Percentiles rank a stretch among this genome's conserved stretches.
phyloP scores from a whole-genome alignment of 2,888 invertebrate species.

The Sinohyriopsis cumingii region DNA sequence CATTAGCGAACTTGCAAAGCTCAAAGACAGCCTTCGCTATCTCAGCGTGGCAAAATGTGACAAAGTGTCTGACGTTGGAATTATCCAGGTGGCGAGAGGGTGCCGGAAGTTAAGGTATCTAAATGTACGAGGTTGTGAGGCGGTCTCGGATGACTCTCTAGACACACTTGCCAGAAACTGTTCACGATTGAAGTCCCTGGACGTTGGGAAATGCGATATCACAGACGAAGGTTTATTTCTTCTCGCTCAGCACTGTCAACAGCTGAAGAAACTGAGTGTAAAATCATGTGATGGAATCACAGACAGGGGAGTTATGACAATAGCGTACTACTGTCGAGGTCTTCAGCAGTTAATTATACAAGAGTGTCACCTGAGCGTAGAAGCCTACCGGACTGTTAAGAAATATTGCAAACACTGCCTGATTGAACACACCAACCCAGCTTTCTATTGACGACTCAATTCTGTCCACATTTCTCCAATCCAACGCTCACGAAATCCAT shows the following conservation, averaged over 20 bases:
- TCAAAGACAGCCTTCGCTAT: slow-evolving; percentile 91
- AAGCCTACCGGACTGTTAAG: slow-evolving; percentile 92
- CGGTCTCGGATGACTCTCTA: slow-evolving; percentile 93
- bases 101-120: slow-evolving; percentile 90
- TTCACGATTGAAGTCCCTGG: slow-evolving; percentile 87
- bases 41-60: slow-evolving; percentile 95
- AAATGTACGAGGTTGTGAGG: slow-evolving; percentile 93
- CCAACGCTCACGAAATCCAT: no score
- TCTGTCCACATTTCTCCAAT: no score
- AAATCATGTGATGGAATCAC: slow-evolving; percentile 93
- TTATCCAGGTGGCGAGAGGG: slow-evolving; percentile 87
- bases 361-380: slow-evolving; percentile 90
- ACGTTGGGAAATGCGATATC: slow-evolving; percentile 94
- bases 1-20: slow-evolving; percentile 87
- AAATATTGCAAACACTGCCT: slow-evolving; percentile 93
- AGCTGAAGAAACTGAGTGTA: slow-evolving; percentile 89
- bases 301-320: slow-evolving; percentile 88
- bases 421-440: slow-evolving; percentile 95
- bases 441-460: slow-evolving; percentile 75
- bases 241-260: slow-evolving; percentile 83
- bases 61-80: slow-evolving; percentile 86
- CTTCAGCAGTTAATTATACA: slow-evolving; percentile 93
- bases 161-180: slow-evolving; percentile 89
- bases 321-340: slow-evolving; percentile 91
- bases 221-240: slow-evolving; percentile 90